Evolutionary conservation across 2,113 vertebrate species (phyloP).

Genomic region (Morone chrysops): DNA sequence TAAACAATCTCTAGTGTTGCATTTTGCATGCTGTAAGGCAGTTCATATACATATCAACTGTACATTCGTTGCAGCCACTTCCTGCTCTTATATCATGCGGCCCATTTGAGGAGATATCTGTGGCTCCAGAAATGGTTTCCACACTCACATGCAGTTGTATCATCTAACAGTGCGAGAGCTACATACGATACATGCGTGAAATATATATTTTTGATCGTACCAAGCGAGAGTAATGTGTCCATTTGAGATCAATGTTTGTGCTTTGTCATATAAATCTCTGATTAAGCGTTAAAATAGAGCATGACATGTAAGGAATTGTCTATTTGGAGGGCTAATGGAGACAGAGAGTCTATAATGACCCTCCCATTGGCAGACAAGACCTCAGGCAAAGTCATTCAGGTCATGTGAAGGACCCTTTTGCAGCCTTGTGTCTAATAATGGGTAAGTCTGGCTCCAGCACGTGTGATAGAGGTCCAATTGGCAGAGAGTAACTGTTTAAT

Average conservation of each 20-base stretch:
- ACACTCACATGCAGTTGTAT: background rate
- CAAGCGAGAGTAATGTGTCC: background rate
- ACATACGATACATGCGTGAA: conserved; percentile 3
- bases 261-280: conserved; percentile 13
- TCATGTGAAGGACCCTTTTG: conserved; percentile 43
- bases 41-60: conserved; percentile 4
- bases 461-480: conserved; percentile 35
- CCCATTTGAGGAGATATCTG: conserved; percentile 40
- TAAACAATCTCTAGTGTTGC: background rate
- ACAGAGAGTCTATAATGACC: conserved; percentile 28
- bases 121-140: conserved; percentile 27
- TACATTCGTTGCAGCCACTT: conserved; percentile 26
- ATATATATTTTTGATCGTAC: background rate
- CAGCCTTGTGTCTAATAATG: conserved; percentile 42
- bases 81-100: conserved; percentile 42
- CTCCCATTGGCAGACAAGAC: conserved; percentile 11
- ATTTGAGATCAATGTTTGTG: conserved; percentile 15
- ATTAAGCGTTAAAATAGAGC: conserved; percentile 37
- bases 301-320: conserved; percentile 9
- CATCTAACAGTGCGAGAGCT: conserved; percentile 1
- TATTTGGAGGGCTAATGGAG: conserved; percentile 25
- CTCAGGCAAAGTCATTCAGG: conserved; percentile 68
- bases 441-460: background rate
- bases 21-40: conserved; percentile 6
- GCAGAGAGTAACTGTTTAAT: conserved; percentile 28